Evolutionary conservation across 2,113 vertebrate species (phyloP).

Genomic region (Lates calcarifer): DNA sequence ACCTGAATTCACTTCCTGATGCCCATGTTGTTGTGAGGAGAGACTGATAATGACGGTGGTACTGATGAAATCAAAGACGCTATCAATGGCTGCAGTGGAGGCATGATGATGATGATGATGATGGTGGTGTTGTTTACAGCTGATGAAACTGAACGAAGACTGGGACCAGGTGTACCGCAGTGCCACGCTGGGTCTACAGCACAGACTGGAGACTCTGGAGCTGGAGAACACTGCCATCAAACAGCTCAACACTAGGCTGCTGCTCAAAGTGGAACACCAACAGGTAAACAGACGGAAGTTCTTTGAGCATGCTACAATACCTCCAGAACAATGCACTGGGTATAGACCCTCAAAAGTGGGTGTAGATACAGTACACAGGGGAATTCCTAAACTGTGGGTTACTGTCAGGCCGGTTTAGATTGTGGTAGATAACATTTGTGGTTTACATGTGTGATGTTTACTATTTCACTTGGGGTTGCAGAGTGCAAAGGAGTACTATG

Average conservation of each 20-base stretch:
- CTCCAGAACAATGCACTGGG: not conserved
- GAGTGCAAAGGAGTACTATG: conserved; percentile 86
- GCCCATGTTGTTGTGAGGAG: not conserved
- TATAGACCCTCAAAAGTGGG: not conserved
- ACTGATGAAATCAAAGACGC: conserved; percentile 1
- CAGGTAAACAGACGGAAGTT: conserved; percentile 75
- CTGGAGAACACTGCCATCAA: conserved; percentile 79
- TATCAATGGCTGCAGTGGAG: conserved; percentile 8
- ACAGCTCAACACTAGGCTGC: conserved; percentile 81
- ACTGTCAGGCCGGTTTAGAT: not conserved
- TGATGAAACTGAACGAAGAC: conserved; percentile 89
- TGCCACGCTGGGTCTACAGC: conserved; percentile 82
- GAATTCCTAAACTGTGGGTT: not conserved
- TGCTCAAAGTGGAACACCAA: conserved; percentile 85
- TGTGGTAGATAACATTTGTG: not conserved
- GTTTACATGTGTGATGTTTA: conserved; percentile 10
- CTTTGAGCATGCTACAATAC: not conserved
- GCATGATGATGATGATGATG: conserved; percentile 16
- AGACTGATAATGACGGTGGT: not conserved
- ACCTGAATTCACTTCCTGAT: conserved; percentile 35
- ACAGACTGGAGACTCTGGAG: conserved; percentile 76
- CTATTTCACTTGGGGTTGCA: conserved; percentile 56
- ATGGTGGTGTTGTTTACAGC: conserved; percentile 74
- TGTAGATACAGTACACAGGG: not conserved
- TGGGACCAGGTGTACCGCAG: conserved; percentile 88